Evolutionary conservation across 2,113 vertebrate species (phyloP), one percentile per base, ranked within the genome.

Genomic region (Rhabdomys dilectus): DNA sequence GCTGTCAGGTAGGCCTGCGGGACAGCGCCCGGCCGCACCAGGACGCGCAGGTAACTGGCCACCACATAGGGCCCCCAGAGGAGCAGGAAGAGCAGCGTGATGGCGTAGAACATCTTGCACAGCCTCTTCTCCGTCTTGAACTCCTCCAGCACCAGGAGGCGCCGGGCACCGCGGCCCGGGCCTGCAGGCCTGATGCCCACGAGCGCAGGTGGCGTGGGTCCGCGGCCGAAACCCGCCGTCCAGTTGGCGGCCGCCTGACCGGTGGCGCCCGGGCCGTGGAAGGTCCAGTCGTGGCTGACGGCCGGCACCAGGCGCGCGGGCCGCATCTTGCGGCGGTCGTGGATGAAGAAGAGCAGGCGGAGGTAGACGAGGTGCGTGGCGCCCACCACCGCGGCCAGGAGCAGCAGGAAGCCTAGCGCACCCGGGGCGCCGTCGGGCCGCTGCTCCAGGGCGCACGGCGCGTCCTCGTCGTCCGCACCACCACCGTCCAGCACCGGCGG

Each of bases 201-300:
- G 1, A 99, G 98, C 34, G 99, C 99, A 29, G 99, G 99, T 0
- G 99, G 99, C 1, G 99, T 99, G 93, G 99, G 99, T 60, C 99
- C 99, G 86, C 99, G 98, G 91, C 99, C 99, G 97, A 99, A 99
- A 24, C 99, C 99, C 56, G 99, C 99, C 39, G 99, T 99, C 99
- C 99, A 99, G 98, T 99, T 99, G 0, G 99, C 99, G 8, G 99
- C 99, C 7, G 99, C 99, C 96, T 99, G 99, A 48, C 99, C 99
- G 0, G 99, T 99, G 91, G 99, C 99, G 6, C 99, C 99, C 0
- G 99, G 99, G 31, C 99, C 99, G 45, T 99, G 99, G 96, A 99
- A 99, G 94, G 99, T 99, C 99, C 99, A 99, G 98, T 99, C 99
- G 97, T 99, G 99, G 98, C 99, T 99, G 98, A 99, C 99, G 90